Evolutionary conservation across 1,140 invertebrate genomes (phyloP).

Genomic region (Monomorium pharaonis): DNA sequence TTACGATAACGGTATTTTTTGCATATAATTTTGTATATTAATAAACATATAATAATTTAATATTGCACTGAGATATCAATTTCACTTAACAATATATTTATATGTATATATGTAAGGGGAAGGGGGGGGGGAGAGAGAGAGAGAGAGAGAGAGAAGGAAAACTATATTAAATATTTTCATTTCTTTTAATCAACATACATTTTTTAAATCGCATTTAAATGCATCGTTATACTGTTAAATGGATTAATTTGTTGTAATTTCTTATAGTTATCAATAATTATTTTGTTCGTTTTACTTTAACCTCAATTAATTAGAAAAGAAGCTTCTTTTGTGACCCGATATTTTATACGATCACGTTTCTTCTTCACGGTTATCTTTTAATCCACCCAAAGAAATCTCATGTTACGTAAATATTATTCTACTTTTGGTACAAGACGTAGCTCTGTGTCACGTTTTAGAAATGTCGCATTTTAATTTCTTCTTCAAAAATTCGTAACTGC

Average conservation of each 20-base stretch:
- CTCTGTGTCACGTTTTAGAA: constrained; percentile 12
- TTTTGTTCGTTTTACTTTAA: neutral
- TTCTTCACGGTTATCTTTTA: constrained; percentile 1
- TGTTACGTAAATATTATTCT: constrained; percentile 36
- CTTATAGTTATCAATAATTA: neutral
- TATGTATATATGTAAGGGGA: neutral
- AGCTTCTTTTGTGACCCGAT: neutral
- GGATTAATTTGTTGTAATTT: neutral
- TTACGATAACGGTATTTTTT: neutral
- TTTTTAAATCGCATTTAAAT: neutral
- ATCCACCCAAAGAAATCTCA: constrained; percentile 8
- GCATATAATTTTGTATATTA: neutral
- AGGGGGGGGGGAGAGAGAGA: neutral
- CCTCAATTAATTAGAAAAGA: neutral
- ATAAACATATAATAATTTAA: neutral
- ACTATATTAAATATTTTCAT: neutral
- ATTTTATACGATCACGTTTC: neutral
- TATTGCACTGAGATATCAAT: neutral
- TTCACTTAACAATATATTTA: neutral
- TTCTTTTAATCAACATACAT: neutral
- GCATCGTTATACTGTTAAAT: no score
- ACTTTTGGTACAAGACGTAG: neutral
- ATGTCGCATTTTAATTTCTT: constrained; percentile 5
- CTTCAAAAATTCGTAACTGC: neutral
- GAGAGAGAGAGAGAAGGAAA: neutral